Conservation (phyloP, 2,113 vertebrate species). For the Apodemus speciosus region DNA sequence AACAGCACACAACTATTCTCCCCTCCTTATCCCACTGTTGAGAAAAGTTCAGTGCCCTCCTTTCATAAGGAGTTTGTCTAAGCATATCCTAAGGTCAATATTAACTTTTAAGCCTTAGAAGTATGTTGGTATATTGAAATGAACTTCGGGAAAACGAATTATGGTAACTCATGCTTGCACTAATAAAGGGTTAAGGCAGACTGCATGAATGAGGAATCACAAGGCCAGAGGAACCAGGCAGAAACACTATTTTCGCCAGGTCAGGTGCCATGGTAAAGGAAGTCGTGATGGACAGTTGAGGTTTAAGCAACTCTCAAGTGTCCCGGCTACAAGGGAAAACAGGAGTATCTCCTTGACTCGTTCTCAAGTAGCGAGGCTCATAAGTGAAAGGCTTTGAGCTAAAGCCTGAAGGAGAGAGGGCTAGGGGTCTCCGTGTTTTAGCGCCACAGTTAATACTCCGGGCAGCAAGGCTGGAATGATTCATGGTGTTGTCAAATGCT, state of each 20-base stretch:
- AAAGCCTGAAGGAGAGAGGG: background rate
- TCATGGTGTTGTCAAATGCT: slow-evolving; percentile 45
- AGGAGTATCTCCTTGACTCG: background rate
- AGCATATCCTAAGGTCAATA: background rate
- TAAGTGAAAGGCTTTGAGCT: background rate
- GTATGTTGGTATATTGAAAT: background rate
- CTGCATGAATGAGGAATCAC: background rate
- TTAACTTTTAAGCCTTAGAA: background rate
- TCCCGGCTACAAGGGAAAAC: background rate
- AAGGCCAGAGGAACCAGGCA: background rate
- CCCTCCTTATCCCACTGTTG: background rate
- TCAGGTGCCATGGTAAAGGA: background rate
- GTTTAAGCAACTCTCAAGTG: background rate
- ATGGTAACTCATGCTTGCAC: background rate
- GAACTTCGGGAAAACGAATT: background rate
- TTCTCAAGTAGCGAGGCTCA: background rate
- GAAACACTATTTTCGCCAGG: background rate
- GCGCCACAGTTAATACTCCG: background rate
- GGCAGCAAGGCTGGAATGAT: slow-evolving; percentile 13
- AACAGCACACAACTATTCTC: background rate
- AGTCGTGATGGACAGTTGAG: background rate
- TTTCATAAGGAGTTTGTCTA: background rate
- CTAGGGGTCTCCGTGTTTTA: background rate
- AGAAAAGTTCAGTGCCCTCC: background rate
- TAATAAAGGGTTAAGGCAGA: background rate